Conservation (phyloP, 2,888 invertebrate genomes). For the Orthonevra nobilis region DNA sequence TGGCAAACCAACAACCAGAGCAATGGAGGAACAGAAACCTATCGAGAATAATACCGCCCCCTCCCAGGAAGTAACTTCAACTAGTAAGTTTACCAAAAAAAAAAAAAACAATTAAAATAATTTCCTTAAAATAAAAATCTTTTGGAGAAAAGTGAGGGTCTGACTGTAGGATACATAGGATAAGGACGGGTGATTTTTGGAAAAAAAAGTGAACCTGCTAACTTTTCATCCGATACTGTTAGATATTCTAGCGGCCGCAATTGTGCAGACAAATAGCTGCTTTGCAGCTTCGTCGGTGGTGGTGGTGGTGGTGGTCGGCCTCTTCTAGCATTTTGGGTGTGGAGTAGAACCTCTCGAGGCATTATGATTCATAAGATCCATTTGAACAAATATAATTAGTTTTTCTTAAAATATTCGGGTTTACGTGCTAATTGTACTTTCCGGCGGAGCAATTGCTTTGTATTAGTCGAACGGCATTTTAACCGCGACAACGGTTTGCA, state of each 20-base stretch:
- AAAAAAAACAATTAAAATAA: neutral
- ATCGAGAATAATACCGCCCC: slow-evolving; percentile 76
- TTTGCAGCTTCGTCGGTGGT: too few species aligned
- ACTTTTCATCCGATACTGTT: slow-evolving; percentile 29
- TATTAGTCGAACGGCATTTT: neutral
- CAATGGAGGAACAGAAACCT: slow-evolving; percentile 71
- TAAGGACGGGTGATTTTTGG: too few species aligned
- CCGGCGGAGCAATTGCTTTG: neutral
- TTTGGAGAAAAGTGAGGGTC: too few species aligned
- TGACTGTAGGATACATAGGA: too few species aligned
- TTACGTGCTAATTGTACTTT: slow-evolving; percentile 26
- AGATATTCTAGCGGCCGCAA: slow-evolving; percentile 13
- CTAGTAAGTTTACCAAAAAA: slow-evolving; percentile 76
- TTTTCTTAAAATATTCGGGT: slow-evolving; percentile 38
- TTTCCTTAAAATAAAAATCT: neutral
- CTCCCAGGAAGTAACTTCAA: slow-evolving; percentile 78
- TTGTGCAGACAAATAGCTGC: slow-evolving; percentile 58
- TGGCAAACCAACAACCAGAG: slow-evolving; percentile 48
- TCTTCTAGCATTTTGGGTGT: slow-evolving; percentile 62
- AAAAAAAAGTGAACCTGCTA: too few species aligned
- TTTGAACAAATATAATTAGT: slow-evolving; percentile 36
- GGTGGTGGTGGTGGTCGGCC: slow-evolving; percentile 25
- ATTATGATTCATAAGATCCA: slow-evolving; percentile 59
- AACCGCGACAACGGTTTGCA: slow-evolving; percentile 7
- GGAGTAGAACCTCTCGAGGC: slow-evolving; percentile 47